These are phyloP conservation scores for Trinorchestia longiramus DNA, from an alignment of 1,140 invertebrate genomes.

Conservation along the genomic window DNA sequence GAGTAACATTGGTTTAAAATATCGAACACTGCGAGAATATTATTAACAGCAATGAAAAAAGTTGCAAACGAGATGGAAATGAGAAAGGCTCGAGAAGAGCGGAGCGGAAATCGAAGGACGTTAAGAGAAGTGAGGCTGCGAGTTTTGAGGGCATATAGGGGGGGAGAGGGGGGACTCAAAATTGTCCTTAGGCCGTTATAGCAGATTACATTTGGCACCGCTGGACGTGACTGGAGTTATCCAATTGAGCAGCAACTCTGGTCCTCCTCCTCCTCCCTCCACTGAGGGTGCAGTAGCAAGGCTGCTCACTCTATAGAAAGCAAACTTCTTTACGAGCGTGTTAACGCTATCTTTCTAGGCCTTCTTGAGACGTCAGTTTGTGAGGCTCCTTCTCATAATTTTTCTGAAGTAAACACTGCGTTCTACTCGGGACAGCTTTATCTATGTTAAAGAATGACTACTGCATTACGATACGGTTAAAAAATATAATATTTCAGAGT, in stretches of 20 bases:
- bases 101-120: conserved; percentile 7
- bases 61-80: not conserved
- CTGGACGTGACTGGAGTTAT: conserved; percentile 10
- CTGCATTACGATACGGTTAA: too few species aligned
- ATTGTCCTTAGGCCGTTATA: conserved; percentile 43
- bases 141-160: not conserved
- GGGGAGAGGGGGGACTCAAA: not conserved
- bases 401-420: not conserved
- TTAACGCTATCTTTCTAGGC: not conserved
- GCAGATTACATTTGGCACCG: conserved; percentile 28
- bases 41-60: not conserved
- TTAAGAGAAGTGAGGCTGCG: not conserved
- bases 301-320: not conserved
- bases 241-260: not conserved
- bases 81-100: not conserved
- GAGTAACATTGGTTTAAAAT: not conserved
- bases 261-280: too few species aligned
- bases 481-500: too few species aligned
- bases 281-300: not conserved
- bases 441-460: too few species aligned
- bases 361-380: not conserved
- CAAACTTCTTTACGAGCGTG: not conserved
- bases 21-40: not conserved
- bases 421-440: not conserved
- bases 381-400: not conserved